A percentile compares a stretch with the other conserved stretches of the same genome.
These are phyloP conservation scores for Hephaestus fuliginosus DNA, from an alignment of 2,797 vertebrate species.

Conservation along the genomic window DNA sequence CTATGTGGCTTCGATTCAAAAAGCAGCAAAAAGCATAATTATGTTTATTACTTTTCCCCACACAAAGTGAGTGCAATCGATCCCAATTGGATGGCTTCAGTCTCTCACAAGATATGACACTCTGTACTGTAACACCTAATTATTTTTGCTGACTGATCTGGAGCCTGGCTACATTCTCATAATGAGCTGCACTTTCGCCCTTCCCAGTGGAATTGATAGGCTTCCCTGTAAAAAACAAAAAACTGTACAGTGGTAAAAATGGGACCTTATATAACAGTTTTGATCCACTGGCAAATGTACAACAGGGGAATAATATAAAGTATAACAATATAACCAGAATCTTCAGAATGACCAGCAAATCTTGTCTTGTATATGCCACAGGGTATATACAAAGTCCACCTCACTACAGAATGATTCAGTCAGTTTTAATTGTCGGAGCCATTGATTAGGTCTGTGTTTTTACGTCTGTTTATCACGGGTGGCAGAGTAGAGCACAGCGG, in stretches of 20 bases:
- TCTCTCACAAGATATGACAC: slow-evolving; percentile 75
- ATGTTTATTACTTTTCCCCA: slow-evolving; percentile 79
- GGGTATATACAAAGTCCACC: neutral
- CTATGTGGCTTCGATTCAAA: slow-evolving; percentile 77
- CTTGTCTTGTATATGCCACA: neutral
- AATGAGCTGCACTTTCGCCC: slow-evolving; percentile 73
- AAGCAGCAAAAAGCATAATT: slow-evolving; percentile 81
- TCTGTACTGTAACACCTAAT: slow-evolving; percentile 78
- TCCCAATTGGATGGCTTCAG: slow-evolving; percentile 74
- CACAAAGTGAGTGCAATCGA: slow-evolving; percentile 74
- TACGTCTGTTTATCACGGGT: too few relatives aligned
- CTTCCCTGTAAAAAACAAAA: slow-evolving; percentile 40
- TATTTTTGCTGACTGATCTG: slow-evolving; percentile 79
- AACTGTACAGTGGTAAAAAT: slow-evolving; percentile 37
- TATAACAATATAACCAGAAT: slow-evolving; percentile 5
- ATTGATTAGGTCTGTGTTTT: too few relatives aligned
- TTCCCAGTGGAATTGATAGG: slow-evolving; percentile 54
- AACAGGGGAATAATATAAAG: neutral
- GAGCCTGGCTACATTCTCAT: slow-evolving; percentile 66
- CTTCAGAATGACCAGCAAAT: neutral
- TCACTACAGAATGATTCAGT: neutral
- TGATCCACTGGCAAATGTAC: slow-evolving; percentile 6
- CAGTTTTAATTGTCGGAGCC: neutral
- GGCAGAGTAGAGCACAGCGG: too few relatives aligned
- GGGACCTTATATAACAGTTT: slow-evolving; percentile 8